These are phyloP conservation scores for Ailuropoda melanoleuca DNA, from an alignment of 2,113 vertebrate species.

Conservation along the genomic window DNA sequence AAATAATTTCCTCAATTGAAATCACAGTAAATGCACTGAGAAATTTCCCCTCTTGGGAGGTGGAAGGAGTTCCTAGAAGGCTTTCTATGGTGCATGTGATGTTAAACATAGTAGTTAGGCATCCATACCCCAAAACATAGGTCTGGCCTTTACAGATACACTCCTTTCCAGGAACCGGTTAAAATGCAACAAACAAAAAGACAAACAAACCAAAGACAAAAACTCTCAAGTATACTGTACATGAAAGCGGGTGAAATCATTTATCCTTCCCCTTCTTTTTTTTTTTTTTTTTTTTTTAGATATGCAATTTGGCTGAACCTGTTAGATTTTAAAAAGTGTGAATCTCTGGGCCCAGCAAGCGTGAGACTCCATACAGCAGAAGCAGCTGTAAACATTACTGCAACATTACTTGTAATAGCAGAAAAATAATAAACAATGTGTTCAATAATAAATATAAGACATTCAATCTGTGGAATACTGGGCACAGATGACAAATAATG, in stretches of 20 bases:
- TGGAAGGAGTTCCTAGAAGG: background rate
- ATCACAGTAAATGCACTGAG: background rate
- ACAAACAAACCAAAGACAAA: background rate
- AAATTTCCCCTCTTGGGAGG: slow-evolving; percentile 10
- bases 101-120: background rate
- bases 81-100: background rate
- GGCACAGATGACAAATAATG: background rate
- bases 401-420: background rate
- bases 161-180: background rate
- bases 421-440: background rate
- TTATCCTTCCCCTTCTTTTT: background rate
- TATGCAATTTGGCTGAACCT: background rate
- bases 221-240: background rate
- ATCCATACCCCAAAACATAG: background rate
- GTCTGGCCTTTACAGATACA: background rate
- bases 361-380: background rate
- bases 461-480: background rate
- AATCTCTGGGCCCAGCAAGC: background rate
- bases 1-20: slow-evolving; percentile 40
- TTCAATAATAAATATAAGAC: background rate
- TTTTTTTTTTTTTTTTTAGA: background rate
- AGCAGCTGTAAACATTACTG: background rate
- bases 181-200: slow-evolving; percentile 16
- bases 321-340: background rate
- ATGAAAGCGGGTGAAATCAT: background rate